A percentile compares a stretch with the other conserved stretches of the same genome.
Evolutionary conservation across 2,113 vertebrate genomes (phyloP).

Genomic region (Mugil cephalus): DNA sequence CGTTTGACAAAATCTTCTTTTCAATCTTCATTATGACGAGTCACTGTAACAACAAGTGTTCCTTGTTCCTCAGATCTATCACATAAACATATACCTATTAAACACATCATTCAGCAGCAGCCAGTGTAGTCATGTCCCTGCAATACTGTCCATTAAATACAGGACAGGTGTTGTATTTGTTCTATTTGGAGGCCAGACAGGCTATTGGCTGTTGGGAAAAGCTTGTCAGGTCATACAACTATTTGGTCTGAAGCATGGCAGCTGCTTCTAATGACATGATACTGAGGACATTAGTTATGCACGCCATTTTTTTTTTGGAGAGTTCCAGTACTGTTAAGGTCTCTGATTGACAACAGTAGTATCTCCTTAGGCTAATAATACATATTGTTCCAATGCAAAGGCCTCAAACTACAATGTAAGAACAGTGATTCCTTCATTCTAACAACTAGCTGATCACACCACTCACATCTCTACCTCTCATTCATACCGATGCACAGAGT

Average conservation of each 20-base stretch:
- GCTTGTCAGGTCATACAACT: slow-evolving; percentile 17
- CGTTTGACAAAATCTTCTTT: slow-evolving; percentile 12
- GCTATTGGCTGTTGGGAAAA: slow-evolving; percentile 3
- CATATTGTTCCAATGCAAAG: slow-evolving; percentile 27
- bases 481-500: slow-evolving; percentile 25
- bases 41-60: not conserved
- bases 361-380: slow-evolving; percentile 4
- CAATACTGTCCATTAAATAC: slow-evolving; percentile 6
- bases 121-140: not conserved
- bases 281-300: slow-evolving; percentile 21
- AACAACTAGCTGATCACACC: slow-evolving; percentile 10
- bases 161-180: slow-evolving; percentile 17
- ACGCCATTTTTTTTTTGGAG: not conserved
- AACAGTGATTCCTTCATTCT: slow-evolving; percentile 10
- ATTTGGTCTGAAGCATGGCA: slow-evolving; percentile 56
- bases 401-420: slow-evolving; percentile 44
- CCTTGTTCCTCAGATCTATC: not conserved
- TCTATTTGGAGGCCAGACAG: slow-evolving; percentile 40
- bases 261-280: slow-evolving; percentile 19
- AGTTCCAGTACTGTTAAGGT: not conserved
- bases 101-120: no score
- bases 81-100: not conserved
- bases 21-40: not conserved
- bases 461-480: slow-evolving; percentile 25
- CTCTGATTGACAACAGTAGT: slow-evolving; percentile 20